Percentiles rank a stretch among this genome's conserved stretches.
phyloP scores from a whole-genome alignment of 2,888 invertebrate genomes.

The Caenorhabditis virilis region DNA sequence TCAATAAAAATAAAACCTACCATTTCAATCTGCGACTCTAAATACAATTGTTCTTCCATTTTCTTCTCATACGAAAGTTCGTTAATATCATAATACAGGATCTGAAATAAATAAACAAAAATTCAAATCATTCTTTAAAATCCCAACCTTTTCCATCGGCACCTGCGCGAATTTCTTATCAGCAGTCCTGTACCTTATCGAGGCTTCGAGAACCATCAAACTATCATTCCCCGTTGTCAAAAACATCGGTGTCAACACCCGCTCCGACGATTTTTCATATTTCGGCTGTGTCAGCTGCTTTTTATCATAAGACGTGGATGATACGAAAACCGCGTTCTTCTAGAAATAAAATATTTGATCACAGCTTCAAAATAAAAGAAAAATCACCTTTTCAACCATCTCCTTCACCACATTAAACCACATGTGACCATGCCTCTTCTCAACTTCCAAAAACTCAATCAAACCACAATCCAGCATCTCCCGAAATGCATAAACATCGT shows the following conservation, averaged over 20 bases:
- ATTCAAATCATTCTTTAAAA: not conserved
- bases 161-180: not conserved
- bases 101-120: constrained; percentile 1
- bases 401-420: constrained; percentile 13
- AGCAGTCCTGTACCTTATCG: not conserved
- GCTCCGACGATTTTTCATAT: constrained; percentile 12
- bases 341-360: not conserved
- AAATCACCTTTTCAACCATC: constrained; percentile 4
- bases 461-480: constrained; percentile 5
- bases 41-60: constrained; percentile 9
- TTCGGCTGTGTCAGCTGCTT: not conserved
- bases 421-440: not conserved
- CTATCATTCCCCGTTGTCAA: constrained; percentile 4
- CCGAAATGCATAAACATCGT: constrained; percentile 14
- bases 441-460: constrained; percentile 7
- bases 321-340: constrained; percentile 14
- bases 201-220: not conserved
- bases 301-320: constrained; percentile 6
- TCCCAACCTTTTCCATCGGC: not conserved
- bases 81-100: not conserved
- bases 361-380: too few relatives aligned
- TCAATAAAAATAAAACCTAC: not conserved
- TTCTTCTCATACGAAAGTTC: not conserved
- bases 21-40: constrained; percentile 8
- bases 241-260: constrained; percentile 19